Evolutionary conservation across 2,797 vertebrate genomes (phyloP), one percentile per base, ranked within the genome.

Genomic region (Pachyuromys duprasi): DNA sequence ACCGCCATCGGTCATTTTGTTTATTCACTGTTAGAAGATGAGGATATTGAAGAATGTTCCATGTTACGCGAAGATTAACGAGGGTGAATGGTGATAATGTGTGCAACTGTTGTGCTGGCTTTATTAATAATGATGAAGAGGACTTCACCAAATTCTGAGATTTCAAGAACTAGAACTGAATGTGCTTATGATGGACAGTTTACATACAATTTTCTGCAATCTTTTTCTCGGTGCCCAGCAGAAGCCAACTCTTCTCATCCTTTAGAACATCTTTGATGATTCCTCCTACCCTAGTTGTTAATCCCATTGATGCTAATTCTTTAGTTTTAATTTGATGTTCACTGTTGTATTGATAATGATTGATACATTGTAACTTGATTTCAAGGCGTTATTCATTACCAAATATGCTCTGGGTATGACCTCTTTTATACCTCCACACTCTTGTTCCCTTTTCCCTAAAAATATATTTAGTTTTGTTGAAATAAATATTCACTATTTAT

Each of bases 391-490:
- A 57, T 79, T 93, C 74, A 74, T 86, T 89, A 86, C 15, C 65
- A 80, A 33, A 45, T 91, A 84, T 81, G 28, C 65, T 53, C 91
- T n/a, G 42, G 76, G 57, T 33, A 70, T 72, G 72, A 65, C 90
- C 62, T 83, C 36, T 67, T 31, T 87, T 88, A 53, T 60, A 93
- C 13, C 72, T 36, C 26, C 45, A 91, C 28, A 20, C 13, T 81
- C 5, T 17, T 24, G 39, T 80, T 22, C 2, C 15, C 60, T 84
- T 45, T 28, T 92, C 72, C 89, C 55, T 67, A 49, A 22, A 24
- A 17, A 80, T 22, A 81, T 4, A 80, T 88, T 93, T 81, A 81
- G 14, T 87, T 94, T 60, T 89, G 33, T 1, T 96, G 6, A 95
- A 95, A 89, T 75, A 63, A 79, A 78, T 83, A 80, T 55, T 90